Percentiles rank a stretch among this genome's conserved stretches.
Evolutionary conservation across 2,113 vertebrate genomes (phyloP).

Genomic region (Nesospiza acunhae): DNA sequence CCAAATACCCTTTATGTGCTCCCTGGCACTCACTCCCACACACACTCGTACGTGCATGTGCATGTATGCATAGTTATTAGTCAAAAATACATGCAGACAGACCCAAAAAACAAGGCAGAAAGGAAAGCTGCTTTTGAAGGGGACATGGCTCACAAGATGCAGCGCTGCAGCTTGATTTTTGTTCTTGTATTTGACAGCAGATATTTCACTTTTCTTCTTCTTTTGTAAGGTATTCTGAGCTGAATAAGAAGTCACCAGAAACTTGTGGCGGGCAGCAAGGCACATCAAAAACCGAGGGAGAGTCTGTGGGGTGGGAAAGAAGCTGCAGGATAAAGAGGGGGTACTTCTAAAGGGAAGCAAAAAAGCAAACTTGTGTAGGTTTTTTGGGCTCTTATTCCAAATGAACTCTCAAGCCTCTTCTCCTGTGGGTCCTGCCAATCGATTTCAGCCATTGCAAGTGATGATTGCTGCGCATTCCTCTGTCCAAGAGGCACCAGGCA

Average conservation of each 20-base stretch:
- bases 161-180: background rate
- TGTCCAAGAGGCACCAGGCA: background rate
- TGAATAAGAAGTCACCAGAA: background rate
- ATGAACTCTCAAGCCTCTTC: constrained; percentile 11
- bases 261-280: background rate
- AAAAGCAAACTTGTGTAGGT: background rate
- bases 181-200: background rate
- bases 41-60: constrained; percentile 45
- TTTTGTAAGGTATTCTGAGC: background rate
- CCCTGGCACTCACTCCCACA: constrained; percentile 48
- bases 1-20: constrained; percentile 65
- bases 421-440: background rate
- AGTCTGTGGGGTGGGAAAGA: background rate
- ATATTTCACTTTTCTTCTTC: background rate
- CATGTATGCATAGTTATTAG: constrained; percentile 49
- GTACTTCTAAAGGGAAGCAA: background rate
- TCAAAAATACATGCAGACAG: constrained; percentile 19
- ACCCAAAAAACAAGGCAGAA: constrained; percentile 9
- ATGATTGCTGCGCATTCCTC: background rate
- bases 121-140: background rate
- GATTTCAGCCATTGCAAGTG: constrained; percentile 25
- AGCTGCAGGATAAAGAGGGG: background rate
- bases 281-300: background rate
- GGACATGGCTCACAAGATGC: background rate
- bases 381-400: background rate